These are phyloP conservation scores for Macropis europaea DNA, from an alignment of 2,888 invertebrate species.

Conservation along the genomic window DNA sequence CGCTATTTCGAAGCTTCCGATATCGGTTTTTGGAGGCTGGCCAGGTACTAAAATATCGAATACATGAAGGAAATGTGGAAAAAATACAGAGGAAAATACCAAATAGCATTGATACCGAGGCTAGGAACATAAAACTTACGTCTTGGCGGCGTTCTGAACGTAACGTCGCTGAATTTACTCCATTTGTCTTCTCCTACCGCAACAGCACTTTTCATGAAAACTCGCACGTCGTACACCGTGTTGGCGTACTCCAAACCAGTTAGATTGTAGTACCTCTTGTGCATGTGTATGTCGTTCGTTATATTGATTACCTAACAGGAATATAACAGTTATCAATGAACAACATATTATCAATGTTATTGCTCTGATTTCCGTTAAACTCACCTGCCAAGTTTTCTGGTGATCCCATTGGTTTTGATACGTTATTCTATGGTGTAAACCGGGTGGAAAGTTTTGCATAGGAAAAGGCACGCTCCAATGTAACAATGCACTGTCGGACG, in stretches of 20 bases:
- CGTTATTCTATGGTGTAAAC: slow-evolving; percentile 80
- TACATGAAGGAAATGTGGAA: slow-evolving; percentile 15
- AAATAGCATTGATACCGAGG: slow-evolving; percentile 12
- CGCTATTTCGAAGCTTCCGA: slow-evolving; percentile 87
- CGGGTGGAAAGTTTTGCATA: slow-evolving; percentile 81
- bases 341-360: background rate
- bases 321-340: background rate
- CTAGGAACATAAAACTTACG: slow-evolving; percentile 60
- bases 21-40: slow-evolving; percentile 85
- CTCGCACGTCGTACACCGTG: slow-evolving; percentile 86
- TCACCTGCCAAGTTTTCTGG: slow-evolving; percentile 80
- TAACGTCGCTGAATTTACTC: slow-evolving; percentile 85
- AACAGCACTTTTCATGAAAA: slow-evolving; percentile 84
- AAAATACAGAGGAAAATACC: background rate
- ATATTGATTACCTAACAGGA: slow-evolving; percentile 69
- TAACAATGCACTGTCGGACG: slow-evolving; percentile 80
- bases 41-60: slow-evolving; percentile 81
- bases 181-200: slow-evolving; percentile 83
- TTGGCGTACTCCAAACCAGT: slow-evolving; percentile 84
- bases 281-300: slow-evolving; percentile 78
- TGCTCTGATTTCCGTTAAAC: slow-evolving; percentile 39
- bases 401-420: slow-evolving; percentile 81
- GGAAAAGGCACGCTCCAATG: slow-evolving; percentile 80
- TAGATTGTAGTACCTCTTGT: slow-evolving; percentile 79
- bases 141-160: slow-evolving; percentile 82